Evolutionary conservation across 2,113 vertebrate genomes (phyloP).

Genomic region (Urocolius indicus): DNA sequence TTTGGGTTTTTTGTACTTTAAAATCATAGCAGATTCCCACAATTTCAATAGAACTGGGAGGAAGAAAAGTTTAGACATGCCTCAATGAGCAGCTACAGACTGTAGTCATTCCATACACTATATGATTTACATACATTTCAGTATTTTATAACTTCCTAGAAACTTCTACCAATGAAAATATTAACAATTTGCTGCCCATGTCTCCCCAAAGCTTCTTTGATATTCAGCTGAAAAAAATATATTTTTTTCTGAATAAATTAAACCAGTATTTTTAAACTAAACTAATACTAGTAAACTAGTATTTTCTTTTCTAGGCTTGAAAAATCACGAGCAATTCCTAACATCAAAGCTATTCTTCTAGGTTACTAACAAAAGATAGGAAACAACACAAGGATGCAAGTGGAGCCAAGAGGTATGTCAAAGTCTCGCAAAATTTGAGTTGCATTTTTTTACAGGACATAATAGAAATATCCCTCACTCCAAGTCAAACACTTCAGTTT

Average conservation of each 20-base stretch:
- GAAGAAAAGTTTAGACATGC: not conserved
- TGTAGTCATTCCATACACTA: not conserved
- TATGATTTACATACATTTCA: constrained; percentile 13
- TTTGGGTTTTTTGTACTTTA: constrained; percentile 1
- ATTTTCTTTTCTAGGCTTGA: not conserved
- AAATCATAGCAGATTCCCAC: not conserved
- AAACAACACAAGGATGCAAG: not conserved
- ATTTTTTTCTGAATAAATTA: not conserved
- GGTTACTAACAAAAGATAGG: not conserved
- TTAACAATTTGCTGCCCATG: not conserved
- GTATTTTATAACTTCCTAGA: constrained; percentile 14
- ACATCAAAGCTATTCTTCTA: not conserved
- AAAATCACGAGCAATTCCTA: not conserved
- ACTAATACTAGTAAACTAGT: too few relatives aligned
- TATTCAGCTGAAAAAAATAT: not conserved
- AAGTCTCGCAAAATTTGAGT: not conserved
- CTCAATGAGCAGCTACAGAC: not conserved
- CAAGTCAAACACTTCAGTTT: not conserved
- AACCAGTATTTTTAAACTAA: too few relatives aligned
- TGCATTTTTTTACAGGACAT: not conserved
- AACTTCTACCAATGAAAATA: constrained; percentile 12
- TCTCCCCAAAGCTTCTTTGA: not conserved
- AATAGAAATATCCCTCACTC: not conserved
- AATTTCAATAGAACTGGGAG: not conserved
- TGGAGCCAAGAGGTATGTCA: not conserved